Base-by-base conservation (phyloP, 2,797 vertebrate genomes). In the Tiaroga cobitis region DNA sequence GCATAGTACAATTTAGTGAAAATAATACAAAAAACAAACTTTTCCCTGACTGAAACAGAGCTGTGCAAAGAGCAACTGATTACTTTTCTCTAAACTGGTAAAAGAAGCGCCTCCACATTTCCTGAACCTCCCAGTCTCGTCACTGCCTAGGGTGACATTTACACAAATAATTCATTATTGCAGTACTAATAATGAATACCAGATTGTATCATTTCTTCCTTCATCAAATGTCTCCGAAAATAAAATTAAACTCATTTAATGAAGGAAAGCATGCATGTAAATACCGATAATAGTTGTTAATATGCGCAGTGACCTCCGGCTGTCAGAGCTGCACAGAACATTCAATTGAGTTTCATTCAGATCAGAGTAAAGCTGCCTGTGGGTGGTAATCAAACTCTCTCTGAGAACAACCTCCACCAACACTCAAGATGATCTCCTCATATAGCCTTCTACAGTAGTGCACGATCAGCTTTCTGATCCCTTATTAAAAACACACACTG, bases 341-440 rank as follows among this genome's bases (percentile, higher is more conserved):
- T 65, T 83, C 41, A 65, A 54, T 51, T 49, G 19, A 74, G 74
- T 83, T 83, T 83, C 11, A 29, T 75, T 75, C 8, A 65, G 56
- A 49, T 83, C 81, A 83, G 24, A 75, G 59, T 75, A 59, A 74
- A 75, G 15, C 81, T 43, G n/a, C n/a, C n/a, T n/a, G 81, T 75
- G 81, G 69, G 54, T 61, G 26, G 69, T 74, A 74, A 63, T 82
- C 41, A 82, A 49, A 74, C 54, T 34, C 56, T 41, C 9, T 68
- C n/a, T 18, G 43, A 76, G 46, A 76, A 49, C 82, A 51, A 63
- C 82, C 59, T 83, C 59, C 16, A 54, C 29, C 26, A 67, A 67
- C 59, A 51, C 41, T 67, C 43, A 65, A 75, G 70, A 75, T 51
- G 72, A 65, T 39, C 24, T 49, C 26, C 21, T 26, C 54, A n/a